Evolutionary conservation across 2,888 invertebrate species (phyloP), one percentile per base, ranked within the genome.

Genomic region (Dichetophora obliterata): DNA sequence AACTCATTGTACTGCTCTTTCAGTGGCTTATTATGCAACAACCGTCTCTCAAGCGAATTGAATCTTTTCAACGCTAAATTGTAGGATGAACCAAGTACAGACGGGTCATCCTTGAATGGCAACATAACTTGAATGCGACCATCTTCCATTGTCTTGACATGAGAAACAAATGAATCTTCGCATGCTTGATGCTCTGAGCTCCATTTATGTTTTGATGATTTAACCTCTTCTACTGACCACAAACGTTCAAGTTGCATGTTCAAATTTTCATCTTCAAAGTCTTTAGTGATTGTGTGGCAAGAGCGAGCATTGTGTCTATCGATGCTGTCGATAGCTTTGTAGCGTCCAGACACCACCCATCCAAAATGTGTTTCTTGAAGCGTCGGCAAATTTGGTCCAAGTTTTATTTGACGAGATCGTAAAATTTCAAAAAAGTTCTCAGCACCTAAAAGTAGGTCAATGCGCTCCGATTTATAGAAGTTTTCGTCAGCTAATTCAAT

Each of bases 1-100:
- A 82, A 81, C 16, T 37, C 37, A 9, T 57, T 52, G n/a, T 81
- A 82, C 63, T 80, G 72, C 1, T 61, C 11, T 31, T 75, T 78
- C 6, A 77, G 52, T 19, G 78, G 68, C 9, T 37, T 43, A 4
- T 77, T 31, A 24, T 77, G 73, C 4, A 68, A 31, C 8, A 80
- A 57, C 11, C 78, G 69, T 52, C 66, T 77, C 68, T 81, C 77
- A 50, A 75, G 79, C 5, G 78, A 31, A 2, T 61, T 3, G 68
- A 81, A 79, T 68, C 81, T 65, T 22, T 66, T 59, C 2, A 76
- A 54, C 2, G 81, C 79, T 0, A 74, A 79, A 2, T 74, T 68
- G n/a, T 59, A 77, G 1, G 82, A 82, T 5, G n/a, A 24, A 24
- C 79, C 80, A 31, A 81, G 61, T n/a, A 24, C 66, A n/a, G 54